Percentiles rank a stretch among this genome's conserved stretches.
phyloP scores from a whole-genome alignment of 2,888 invertebrate species.

The Orthosia gothica region DNA sequence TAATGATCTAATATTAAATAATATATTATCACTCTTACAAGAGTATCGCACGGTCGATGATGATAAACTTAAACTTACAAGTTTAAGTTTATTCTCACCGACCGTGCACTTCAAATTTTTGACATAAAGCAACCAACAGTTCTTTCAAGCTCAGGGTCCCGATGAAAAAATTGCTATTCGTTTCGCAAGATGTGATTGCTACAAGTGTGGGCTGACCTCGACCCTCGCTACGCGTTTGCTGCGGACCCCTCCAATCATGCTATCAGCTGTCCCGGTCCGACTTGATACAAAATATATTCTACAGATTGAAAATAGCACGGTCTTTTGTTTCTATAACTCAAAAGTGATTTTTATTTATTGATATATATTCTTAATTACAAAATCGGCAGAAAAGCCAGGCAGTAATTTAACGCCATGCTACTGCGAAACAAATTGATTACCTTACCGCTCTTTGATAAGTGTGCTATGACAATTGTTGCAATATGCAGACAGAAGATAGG shows the following conservation, averaged over 20 bases:
- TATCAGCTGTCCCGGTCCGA: constrained; percentile 15
- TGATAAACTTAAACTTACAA: too few relatives aligned
- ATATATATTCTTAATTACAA: too few relatives aligned
- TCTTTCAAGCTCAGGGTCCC: constrained; percentile 10
- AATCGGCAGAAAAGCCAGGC: too few relatives aligned
- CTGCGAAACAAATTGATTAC: background rate
- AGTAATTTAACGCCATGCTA: too few relatives aligned
- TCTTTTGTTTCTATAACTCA: background rate
- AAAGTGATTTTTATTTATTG: too few relatives aligned
- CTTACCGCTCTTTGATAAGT: background rate
- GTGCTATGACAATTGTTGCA: background rate
- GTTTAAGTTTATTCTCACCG: background rate
- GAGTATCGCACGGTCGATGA: too few relatives aligned
- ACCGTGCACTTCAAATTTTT: background rate
- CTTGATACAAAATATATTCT: background rate
- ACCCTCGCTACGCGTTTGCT: constrained; percentile 2
- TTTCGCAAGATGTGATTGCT: constrained; percentile 10
- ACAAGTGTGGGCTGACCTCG: constrained; percentile 25
- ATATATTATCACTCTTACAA: background rate
- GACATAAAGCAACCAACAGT: background rate
- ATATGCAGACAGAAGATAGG: background rate
- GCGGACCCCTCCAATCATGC: constrained; percentile 30
- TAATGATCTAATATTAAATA: too few relatives aligned
- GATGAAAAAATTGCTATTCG: constrained; percentile 46
- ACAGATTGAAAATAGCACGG: background rate